phyloP scores from a whole-genome alignment of 2,888 invertebrate genomes.

The Anoplius nigerrimus region DNA sequence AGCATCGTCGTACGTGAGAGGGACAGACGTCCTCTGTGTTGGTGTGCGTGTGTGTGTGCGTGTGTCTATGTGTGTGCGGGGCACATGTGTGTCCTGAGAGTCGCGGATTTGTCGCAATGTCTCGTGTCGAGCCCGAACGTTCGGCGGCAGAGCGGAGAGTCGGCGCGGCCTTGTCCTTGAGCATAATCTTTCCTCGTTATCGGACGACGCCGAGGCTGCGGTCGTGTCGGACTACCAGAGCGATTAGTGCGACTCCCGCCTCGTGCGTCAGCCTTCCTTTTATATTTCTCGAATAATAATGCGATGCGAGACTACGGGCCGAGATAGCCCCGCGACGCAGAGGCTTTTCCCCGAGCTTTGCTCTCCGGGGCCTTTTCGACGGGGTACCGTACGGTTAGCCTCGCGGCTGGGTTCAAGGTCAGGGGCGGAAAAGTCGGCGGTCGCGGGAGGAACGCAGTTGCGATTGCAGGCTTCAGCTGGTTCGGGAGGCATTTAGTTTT shows the following conservation, averaged over 20 bases:
- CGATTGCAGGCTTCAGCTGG: no score
- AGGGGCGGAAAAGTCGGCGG: no score
- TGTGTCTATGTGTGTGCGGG: no score
- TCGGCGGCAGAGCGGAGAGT: slow-evolving; percentile 31
- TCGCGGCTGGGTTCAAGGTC: no score
- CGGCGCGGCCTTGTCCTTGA: slow-evolving; percentile 72
- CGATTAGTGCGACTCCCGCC: slow-evolving; percentile 48
- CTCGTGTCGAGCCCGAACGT: slow-evolving; percentile 35
- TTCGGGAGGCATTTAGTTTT: no score
- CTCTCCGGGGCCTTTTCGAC: no score
- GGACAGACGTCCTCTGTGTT: neutral
- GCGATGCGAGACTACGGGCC: neutral
- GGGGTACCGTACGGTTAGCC: no score
- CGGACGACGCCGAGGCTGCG: slow-evolving; percentile 69
- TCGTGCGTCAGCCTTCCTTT: slow-evolving; percentile 53
- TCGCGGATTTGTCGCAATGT: slow-evolving; percentile 50
- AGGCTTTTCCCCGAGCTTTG: no score
- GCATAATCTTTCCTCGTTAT: slow-evolving; percentile 73
- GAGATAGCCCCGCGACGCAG: no score
- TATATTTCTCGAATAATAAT: slow-evolving; percentile 49
- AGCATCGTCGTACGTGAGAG: neutral
- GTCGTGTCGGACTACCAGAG: slow-evolving; percentile 49
- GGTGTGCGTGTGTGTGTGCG: no score
- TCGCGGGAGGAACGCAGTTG: no score
- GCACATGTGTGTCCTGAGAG: neutral